Percentiles rank a stretch among this genome's conserved stretches.
phyloP scores from a whole-genome alignment of 2,888 invertebrate genomes.

The Lottia scabra region DNA sequence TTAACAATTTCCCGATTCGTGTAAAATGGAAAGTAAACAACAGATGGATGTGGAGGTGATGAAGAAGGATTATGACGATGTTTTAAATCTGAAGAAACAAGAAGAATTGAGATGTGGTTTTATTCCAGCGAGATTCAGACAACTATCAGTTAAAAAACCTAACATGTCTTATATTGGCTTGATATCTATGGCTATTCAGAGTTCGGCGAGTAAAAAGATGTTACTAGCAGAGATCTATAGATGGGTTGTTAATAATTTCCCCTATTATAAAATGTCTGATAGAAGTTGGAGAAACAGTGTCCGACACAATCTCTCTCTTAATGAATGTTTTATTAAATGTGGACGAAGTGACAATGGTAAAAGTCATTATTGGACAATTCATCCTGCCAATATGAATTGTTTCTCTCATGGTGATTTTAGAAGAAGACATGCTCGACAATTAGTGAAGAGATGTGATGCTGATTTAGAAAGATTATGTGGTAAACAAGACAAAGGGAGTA shows the following conservation, averaged over 20 bases:
- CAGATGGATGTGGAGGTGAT: too few species aligned
- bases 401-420: conserved; percentile 37
- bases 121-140: background rate
- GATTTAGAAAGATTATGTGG: background rate
- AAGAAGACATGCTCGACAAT: conserved; percentile 25
- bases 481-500: background rate
- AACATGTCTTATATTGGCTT: conserved; percentile 32
- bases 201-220: conserved; percentile 15
- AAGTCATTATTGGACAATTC: conserved; percentile 38
- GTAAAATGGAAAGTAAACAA: too few species aligned
- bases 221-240: conserved; percentile 32
- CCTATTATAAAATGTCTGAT: conserved; percentile 29
- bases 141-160: conserved; percentile 21
- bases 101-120: background rate
- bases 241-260: conserved; percentile 29
- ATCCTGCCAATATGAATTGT: conserved; percentile 34
- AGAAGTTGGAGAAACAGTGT: conserved; percentile 37
- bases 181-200: conserved; percentile 34
- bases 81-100: too few species aligned
- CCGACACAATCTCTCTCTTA: conserved; percentile 38
- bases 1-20: too few species aligned
- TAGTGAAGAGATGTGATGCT: conserved; percentile 8
- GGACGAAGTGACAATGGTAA: conserved; percentile 31
- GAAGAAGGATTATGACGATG: too few species aligned
- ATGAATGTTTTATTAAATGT: conserved; percentile 40